A percentile compares a stretch with the other conserved stretches of the same genome.
Evolutionary conservation across 2,797 vertebrate genomes (phyloP).

Genomic region (Onychomys leucogaster): DNA sequence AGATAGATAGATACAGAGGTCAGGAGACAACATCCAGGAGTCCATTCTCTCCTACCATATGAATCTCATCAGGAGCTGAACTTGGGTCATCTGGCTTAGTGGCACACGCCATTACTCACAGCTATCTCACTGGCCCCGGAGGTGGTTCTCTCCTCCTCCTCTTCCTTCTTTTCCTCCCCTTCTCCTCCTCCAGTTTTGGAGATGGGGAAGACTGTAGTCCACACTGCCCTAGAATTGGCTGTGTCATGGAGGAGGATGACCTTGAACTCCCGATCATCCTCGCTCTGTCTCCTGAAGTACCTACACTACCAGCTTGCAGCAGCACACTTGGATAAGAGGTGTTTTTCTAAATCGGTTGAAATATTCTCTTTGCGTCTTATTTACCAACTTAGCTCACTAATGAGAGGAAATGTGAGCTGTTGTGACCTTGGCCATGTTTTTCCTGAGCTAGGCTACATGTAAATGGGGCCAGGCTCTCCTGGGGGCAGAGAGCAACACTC

Average conservation of each 20-base stretch:
- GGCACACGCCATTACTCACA: not conserved
- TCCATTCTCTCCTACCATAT: not conserved
- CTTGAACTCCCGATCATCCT: not conserved
- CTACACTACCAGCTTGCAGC: not conserved
- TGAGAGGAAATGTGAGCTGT: not conserved
- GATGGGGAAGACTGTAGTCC: too few relatives aligned
- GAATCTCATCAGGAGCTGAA: not conserved
- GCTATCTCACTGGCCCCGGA: not conserved
- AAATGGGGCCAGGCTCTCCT: too few relatives aligned
- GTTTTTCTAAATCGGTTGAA: not conserved
- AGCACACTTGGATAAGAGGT: not conserved
- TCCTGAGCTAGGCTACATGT: too few relatives aligned
- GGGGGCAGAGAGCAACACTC: not conserved
- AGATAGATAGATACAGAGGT: too few relatives aligned
- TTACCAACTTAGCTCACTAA: not conserved
- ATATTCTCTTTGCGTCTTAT: not conserved
- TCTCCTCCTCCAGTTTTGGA: not conserved
- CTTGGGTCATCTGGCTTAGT: not conserved
- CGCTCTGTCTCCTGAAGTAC: not conserved
- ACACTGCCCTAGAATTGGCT: not conserved
- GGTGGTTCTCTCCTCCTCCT: not conserved
- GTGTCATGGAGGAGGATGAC: not conserved
- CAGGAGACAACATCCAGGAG: not conserved
- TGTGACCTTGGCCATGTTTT: not conserved
- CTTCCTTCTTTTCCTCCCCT: too few relatives aligned